Base-by-base conservation (phyloP, 2,888 invertebrate genomes). In the Ischnus inquisitorius region DNA sequence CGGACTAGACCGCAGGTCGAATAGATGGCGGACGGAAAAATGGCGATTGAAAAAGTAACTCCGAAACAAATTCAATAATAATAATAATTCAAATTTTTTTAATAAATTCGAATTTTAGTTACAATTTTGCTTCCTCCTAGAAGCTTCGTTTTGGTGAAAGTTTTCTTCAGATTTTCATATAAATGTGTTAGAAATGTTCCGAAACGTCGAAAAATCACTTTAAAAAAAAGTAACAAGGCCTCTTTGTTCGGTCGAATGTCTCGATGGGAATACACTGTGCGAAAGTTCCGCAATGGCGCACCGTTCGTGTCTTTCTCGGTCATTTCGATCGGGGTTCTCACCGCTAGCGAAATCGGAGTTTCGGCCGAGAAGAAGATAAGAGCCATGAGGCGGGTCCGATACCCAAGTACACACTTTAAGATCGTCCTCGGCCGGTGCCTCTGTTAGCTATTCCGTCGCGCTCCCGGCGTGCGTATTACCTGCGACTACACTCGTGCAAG, bases 271-370 rank as follows among this genome's bases (percentile, higher is more conserved):
- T 46, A 67, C 65, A 46, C 43, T 67, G 65, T 43, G 65, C 43
- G 43, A 67, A 67, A 67, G 46, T 67, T 67, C 43, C 14, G 43
- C 65, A 67, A 46, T 43, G 62, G 16, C 43, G 14, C 41, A 16
- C 12, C 19, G 64, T 39, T 22, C 19, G n/a, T 4, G 22, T 67
- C 25, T 46, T 4, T 67, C 65, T 8, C 22, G 65, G 43, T 67
- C 14, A 43, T 43, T 19, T 2, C 1, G 22, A 19, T 54, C 54
- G 65, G 22, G 8, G 34, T 34, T 34, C 41, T 65, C 22, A 41
- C 65, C 43, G 65, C 25, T 2, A 67, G 65, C 65, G 43, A 67
- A 67, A 43, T 43, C 65, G 19, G 43, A 67, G 65, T 67, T 67
- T 67, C 14, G 43, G 22, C 12, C 22, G 22, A 22, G 22, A n/a